A percentile compares a stretch with the other conserved stretches of the same genome.
Evolutionary conservation across 2,113 vertebrate genomes (phyloP).

Genomic region (Bubo bubo): DNA sequence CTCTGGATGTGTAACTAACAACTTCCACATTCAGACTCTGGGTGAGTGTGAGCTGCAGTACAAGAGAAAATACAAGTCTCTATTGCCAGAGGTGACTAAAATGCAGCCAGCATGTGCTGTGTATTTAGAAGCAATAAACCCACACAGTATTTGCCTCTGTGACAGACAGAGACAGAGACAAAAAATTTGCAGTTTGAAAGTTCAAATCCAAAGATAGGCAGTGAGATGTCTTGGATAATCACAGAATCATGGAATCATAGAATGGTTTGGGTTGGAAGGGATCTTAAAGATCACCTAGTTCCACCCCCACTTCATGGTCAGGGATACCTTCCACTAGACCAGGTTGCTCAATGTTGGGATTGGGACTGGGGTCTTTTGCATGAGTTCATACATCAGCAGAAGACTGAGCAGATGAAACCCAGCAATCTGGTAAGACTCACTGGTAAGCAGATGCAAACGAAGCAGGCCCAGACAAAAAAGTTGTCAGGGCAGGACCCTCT

Average conservation of each 20-base stretch:
- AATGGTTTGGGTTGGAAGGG: too few relatives aligned
- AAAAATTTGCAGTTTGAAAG: background rate
- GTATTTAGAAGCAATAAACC: background rate
- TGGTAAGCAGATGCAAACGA: background rate
- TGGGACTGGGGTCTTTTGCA: background rate
- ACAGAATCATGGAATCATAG: too few relatives aligned
- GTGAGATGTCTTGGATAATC: background rate
- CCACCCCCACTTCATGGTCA: too few relatives aligned
- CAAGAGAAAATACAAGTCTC: background rate
- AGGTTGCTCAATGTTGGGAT: background rate
- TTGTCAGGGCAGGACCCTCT: background rate
- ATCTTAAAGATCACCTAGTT: too few relatives aligned
- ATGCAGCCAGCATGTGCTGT: background rate
- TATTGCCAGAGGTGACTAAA: background rate
- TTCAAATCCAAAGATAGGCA: background rate
- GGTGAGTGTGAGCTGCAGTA: background rate
- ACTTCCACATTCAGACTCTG: background rate
- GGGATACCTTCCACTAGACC: too few relatives aligned
- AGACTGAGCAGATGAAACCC: background rate
- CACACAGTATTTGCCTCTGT: background rate
- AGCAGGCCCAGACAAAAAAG: background rate
- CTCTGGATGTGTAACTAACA: background rate
- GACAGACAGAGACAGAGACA: fast-evolving
- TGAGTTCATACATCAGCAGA: background rate
- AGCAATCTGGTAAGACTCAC: background rate